Evolutionary conservation across 2,888 invertebrate species (phyloP), one percentile per base, ranked within the genome.

Genomic region (Lochmaea capreae): DNA sequence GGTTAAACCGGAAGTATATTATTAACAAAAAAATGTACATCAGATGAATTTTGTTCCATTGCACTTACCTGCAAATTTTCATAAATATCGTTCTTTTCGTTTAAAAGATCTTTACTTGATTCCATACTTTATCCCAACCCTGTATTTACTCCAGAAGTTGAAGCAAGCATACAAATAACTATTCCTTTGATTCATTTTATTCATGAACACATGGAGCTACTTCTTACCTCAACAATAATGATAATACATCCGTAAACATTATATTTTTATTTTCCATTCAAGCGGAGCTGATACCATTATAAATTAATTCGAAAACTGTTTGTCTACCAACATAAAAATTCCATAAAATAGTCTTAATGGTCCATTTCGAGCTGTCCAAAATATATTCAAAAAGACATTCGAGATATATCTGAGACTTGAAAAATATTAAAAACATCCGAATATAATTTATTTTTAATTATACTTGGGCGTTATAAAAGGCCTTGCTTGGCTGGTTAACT

Each of bases 401-500:
- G 39, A 63, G 43, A 63, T 63, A 16, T 43, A 68, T 68, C 49
- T 18, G 52, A 42, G 61, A 61, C 71, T 26, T 33, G 42, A 59
- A 58, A 18, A 57, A 63, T 43, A 63, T 63, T 43, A 46, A 67
- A 54, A 67, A 65, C 65, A 59, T 59, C 63, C 14, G 61, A 42
- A 22, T 61, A 73, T 73, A 76, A 76, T 74, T 76, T 69, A 76
- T 65, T 76, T 76, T 76, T 76, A 76, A 76, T 76, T 74, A 74
- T 73, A 67, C 65, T 73, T 67, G 71, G 76, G 74, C 73, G 76
- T 73, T 74, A 76, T 67, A 74, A 72, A 71, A 76, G 76, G 57
- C 76, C 73, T 76, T 76, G 76, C 76, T 65, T 76, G 76, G 68
- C 62, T 65, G 65, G 58, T 66, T 62, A 54, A 67, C 22, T 42